Base-by-base conservation (phyloP, 2,113 vertebrate species). In the Pluvialis apricaria region DNA sequence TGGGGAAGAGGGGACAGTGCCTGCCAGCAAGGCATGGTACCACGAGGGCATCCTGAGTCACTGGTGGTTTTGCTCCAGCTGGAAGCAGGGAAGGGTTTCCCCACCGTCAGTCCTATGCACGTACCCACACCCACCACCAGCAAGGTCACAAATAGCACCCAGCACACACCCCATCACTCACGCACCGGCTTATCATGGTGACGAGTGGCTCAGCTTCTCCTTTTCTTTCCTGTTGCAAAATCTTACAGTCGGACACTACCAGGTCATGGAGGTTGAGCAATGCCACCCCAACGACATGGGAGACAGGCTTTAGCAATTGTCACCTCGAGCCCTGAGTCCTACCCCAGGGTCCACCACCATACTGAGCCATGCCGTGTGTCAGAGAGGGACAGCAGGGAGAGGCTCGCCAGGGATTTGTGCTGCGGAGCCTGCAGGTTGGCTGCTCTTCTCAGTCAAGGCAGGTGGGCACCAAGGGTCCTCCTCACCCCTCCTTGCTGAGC, bases 141-240 rank as follows among this genome's bases (percentile, higher is more conserved):
- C 34, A 58, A 79, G 38, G 42, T 79, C 84, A 76, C 40, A 87
- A 93, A 58, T 22, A 86, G n/a, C 29, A 29, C 47, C 64, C 58
- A 78, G 19, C 45, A 77, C 54, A 79, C 36, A 2, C 22, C 26
- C 22, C 26, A 24, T 18, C 5, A 42, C 62, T 75, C 72, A 40
- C 3, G 14, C n/a, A 40, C 31, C 5, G 6, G 45, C 11, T 76
- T 55, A 62, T 49, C 68, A 54, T 0, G 0, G 45, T 49, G 38
- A 77, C 5, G 17, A 61, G 38, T 10, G 7, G 29, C 8, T 47
- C 34, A 94, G 20, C 38, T 91, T 91, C 86, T 82, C 54, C 52
- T 89, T 95, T 76, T n/a, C 45, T 71, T 73, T 20, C 31, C n/a
- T 22, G 11, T 81, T 95, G 65, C 58, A 60, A 83, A 86, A 92